phyloP scores from a whole-genome alignment of 2,113 vertebrate species.

The Plestiodon gilberti region DNA sequence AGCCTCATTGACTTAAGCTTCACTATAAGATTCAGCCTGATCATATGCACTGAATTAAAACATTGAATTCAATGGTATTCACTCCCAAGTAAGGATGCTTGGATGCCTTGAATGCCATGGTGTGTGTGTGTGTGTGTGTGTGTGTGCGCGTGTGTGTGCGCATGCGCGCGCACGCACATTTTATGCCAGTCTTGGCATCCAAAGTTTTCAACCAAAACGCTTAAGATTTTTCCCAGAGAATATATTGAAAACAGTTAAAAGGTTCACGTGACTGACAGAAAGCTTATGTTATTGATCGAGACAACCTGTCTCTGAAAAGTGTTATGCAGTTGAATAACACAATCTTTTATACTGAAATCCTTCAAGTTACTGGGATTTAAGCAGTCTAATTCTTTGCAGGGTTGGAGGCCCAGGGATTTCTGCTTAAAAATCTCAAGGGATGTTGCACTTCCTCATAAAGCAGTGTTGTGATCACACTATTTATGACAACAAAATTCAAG shows the following conservation, averaged over 20 bases:
- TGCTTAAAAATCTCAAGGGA: not conserved
- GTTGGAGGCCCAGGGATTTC: not conserved
- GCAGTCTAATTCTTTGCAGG: not conserved
- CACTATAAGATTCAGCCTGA: not conserved
- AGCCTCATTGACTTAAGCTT: not conserved
- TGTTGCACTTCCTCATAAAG: not conserved
- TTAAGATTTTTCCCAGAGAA: not conserved
- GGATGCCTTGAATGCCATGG: too few relatives aligned
- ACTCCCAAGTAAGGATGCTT: too few relatives aligned
- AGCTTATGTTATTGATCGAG: not conserved
- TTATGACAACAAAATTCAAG: not conserved
- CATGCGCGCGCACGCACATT: too few relatives aligned
- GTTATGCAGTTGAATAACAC: not conserved
- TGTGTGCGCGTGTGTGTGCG: too few relatives aligned
- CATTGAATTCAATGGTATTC: not conserved
- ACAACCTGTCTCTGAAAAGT: not conserved
- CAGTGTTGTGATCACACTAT: not conserved
- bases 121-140: too few relatives aligned
- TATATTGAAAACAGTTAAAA: not conserved
- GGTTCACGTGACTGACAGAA: not conserved
- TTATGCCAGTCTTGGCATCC: too few relatives aligned
- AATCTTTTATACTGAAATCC: not conserved
- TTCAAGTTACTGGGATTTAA: not conserved
- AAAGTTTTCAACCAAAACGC: not conserved
- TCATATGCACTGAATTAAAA: not conserved